Evolutionary conservation across 2,113 vertebrate genomes (phyloP), one percentile per base, ranked within the genome.

Genomic region (Ptyas mucosa): DNA sequence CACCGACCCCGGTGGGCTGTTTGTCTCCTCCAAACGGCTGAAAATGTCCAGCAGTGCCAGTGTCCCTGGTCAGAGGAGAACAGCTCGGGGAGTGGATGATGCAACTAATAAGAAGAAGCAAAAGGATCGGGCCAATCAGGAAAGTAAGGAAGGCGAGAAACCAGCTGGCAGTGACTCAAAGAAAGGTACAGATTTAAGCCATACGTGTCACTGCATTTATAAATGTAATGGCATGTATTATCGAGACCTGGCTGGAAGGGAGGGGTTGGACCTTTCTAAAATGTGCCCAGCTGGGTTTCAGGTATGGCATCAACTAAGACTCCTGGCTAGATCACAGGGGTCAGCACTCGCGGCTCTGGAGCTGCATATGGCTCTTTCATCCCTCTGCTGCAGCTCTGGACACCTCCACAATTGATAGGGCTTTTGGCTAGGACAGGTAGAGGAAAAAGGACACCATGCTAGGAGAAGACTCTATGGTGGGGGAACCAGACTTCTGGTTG

Each of bases 121-220:
- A 97, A 99, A 99, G 95, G 99, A 99, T 97, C 96, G 98, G 93
- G 98, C 98, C 92, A 99, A 99, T 96, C 99, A 99, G 96, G 99
- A 99, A 94, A 99, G 98, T 97, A 98, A 98, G 94, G 98, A 99
- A 96, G 98, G 99, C 95, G 98, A 99, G 97, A 97, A 96, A 52
- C 94, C 95, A 0, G 94, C 95, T 5, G 85, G 96, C 88, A 95
- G 97, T 0, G 93, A 98, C 75, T 94, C 95, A 26, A 97, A 95
- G 90, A 98, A 98, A 98, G 98, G 98, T 98, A 95, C 91, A 95
- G 75, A 51, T 26, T 46, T 61, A 46, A 52, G 75, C 39, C 26
- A 5, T 86, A 49, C 12, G 10, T n/a, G 21, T 61, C 4, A 3
- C 21, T 34, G 5, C 23, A 8, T 52, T 12, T 61, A 54, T 24